Conservation (phyloP, 2,888 invertebrate species). For the Druceiella hillmani region DNA sequence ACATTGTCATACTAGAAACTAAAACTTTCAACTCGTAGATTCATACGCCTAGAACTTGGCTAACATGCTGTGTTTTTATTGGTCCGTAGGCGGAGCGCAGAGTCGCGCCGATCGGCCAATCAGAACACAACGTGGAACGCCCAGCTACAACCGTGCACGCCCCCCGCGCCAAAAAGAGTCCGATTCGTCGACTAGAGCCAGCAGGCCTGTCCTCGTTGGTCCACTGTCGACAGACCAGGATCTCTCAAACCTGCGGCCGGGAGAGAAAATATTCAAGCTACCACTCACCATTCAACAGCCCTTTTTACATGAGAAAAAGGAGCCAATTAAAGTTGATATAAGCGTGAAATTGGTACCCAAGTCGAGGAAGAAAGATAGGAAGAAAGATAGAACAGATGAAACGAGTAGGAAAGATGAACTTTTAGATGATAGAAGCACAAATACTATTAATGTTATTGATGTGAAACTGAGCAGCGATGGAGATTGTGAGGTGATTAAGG, state of each 20-base stretch:
- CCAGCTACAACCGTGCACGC: slow-evolving; percentile 38
- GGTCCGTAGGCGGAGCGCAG: slow-evolving; percentile 52
- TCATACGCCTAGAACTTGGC: too few species aligned
- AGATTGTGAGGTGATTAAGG: slow-evolving; percentile 22
- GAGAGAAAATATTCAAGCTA: slow-evolving; percentile 44
- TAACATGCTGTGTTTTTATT: slow-evolving; percentile 56
- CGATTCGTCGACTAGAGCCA: slow-evolving; percentile 52
- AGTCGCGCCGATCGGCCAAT: slow-evolving; percentile 52
- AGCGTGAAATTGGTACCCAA: slow-evolving; percentile 71
- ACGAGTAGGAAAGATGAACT: too few species aligned
- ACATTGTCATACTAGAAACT: too few species aligned
- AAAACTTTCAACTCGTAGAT: too few species aligned
- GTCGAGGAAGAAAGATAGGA: slow-evolving; percentile 42
- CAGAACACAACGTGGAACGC: slow-evolving; percentile 51
- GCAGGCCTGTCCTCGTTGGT: slow-evolving; percentile 45
- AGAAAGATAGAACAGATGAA: slow-evolving; percentile 31
- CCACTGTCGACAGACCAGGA: slow-evolving; percentile 50
- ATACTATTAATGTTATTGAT: slow-evolving; percentile 38
- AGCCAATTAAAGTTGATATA: slow-evolving; percentile 73
- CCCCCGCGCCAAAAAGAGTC: slow-evolving; percentile 52
- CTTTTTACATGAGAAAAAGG: slow-evolving; percentile 59
- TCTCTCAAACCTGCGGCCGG: slow-evolving; percentile 36
- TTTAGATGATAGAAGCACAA: slow-evolving; percentile 36
- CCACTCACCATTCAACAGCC: slow-evolving; percentile 53
- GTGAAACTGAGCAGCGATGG: slow-evolving; percentile 46